Base-by-base conservation (phyloP, 92 coral and sea anemone genomes). In the Micromussa lordhowensis region DNA sequence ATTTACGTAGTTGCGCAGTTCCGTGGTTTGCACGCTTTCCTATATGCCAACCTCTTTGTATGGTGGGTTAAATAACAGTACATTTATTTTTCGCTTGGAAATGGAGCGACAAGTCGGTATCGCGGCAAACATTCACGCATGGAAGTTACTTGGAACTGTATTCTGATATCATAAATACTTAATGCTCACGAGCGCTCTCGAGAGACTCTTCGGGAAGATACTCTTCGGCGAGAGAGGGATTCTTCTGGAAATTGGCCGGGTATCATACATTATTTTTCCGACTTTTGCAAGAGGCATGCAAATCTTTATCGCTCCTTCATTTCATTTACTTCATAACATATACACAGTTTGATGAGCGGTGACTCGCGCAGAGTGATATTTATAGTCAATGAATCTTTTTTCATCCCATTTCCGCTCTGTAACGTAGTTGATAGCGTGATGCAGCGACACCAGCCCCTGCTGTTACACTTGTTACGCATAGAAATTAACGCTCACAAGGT, bases 1-100 rank as follows among this genome's bases (percentile, higher is more conserved):
- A 32, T 73, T 38, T 5, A 36, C 1, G 6, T 19, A 36, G 13
- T 36, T 17, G 38, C n/a, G n/a, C 73, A 69, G 81, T 84, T 35
- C 69, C 87, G 48, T 71, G 87, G 69, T 72, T 72, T 51, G 71
- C 49, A 49, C 54, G 22, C 32, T 21, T 53, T 71, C 53, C 78
- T 73, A 11, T 36, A 19, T 73, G 5, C 17, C 78, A 73, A 12
- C 49, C 51, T 36, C 78, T 7, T 7, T 8, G 51, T 38, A n/a
- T 31, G 76, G 40, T 71, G 76, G 49, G 34, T 17, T 32, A 17
- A 35, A 71, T 71, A 71, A 71, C 76, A 31, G 40, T 71, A 34
- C 35, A 71, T 71, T 14, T 29, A 31, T 3, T n/a, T 32, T 15
- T 31, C 5, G 1, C 30, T 1, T n/a, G 22, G 9, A 71, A 71